phyloP scores from a whole-genome alignment of 37 sponge, comb jelly and placozoan genomes.

The Sycon ciliatum region DNA sequence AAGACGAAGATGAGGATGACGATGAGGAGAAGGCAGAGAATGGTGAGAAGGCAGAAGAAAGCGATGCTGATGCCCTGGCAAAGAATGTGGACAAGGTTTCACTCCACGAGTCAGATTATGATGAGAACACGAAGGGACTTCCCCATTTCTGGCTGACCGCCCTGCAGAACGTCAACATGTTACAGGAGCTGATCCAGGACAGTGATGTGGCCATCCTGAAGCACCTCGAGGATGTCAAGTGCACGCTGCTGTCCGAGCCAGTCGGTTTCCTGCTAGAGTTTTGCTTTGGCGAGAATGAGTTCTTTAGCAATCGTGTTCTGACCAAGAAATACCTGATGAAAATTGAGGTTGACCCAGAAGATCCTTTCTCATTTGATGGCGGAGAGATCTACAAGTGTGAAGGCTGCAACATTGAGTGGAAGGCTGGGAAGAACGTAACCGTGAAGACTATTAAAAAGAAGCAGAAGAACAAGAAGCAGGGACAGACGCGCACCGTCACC shows the following conservation, averaged over 20 bases:
- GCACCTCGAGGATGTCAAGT: slow-evolving; percentile 58
- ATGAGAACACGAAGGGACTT: slow-evolving; percentile 46
- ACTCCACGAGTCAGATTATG: too few species aligned
- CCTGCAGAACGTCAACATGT: slow-evolving; percentile 66
- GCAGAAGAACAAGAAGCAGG: slow-evolving; percentile 35
- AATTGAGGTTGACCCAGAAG: slow-evolving; percentile 56
- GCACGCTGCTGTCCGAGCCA: neutral
- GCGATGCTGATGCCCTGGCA: too few species aligned
- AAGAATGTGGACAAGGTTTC: too few species aligned
- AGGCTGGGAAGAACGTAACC: slow-evolving; percentile 24
- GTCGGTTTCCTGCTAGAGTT: neutral
- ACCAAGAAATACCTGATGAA: slow-evolving; percentile 70
- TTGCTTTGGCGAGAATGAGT: neutral
- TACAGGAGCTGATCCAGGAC: slow-evolving; percentile 51
- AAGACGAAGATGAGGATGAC: too few species aligned
- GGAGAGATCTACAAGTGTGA: slow-evolving; percentile 60
- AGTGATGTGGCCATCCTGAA: slow-evolving; percentile 40
- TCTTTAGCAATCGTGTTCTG: slow-evolving; percentile 44
- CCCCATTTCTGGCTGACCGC: slow-evolving; percentile 80
- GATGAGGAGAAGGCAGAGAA: too few species aligned
- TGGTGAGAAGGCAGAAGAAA: too few species aligned
- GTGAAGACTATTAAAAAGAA: slow-evolving; percentile 18
- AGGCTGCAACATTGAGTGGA: neutral
- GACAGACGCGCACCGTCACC: slow-evolving; percentile 34
- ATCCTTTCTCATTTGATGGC: slow-evolving; percentile 82